Base-by-base conservation (phyloP, 2,888 invertebrate genomes). In the Sclerodermus sp. region DNA sequence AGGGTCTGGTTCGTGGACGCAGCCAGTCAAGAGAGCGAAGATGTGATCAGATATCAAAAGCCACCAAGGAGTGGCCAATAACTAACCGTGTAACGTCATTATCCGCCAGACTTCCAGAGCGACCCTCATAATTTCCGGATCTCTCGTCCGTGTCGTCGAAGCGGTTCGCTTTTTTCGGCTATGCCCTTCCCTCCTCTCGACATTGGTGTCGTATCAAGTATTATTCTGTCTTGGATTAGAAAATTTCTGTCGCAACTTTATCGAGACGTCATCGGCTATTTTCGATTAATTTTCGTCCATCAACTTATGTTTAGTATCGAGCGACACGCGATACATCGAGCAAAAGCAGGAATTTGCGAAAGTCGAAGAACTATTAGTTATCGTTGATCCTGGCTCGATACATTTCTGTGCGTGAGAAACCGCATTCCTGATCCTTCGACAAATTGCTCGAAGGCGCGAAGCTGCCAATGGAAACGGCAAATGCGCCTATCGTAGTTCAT, bases 401-500 rank as follows among this genome's bases (percentile, higher is more conserved):
- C 8, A 23, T 23, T 23, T 23, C 8, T 23, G 23, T 23, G 23
- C 23, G 23, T 23, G 23, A 23, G 23, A 23, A 23, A 8, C 4
- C 23, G 8, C 23, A 39, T 39, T 16, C 13, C 14, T 39, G 15
- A 39, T 39, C 14, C 17, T 13, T 23, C 31, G 32, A 46, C 62
- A 62, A 63, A 63, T 63, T 64, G 53, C 49, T 44, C 37, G 12
- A 16, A 37, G 34, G 42, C 32, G 12, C 44, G 43, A 41, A 50
- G 31, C 31, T 38, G 29, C 12, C 45, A 51, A 45, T 44, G 48
- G 53, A 49, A 54, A 38, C 49, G 47, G 50, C 51, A 48, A 44
- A 41, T 34, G 34, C 36, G 58, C 39, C 53, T 47, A 51, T 49
- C 53, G 58, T 59, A 66, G 66, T 73, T 71, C 68, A 73, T 73